phyloP scores from a whole-genome alignment of 2,113 vertebrate genomes.

The Rhea americana region DNA sequence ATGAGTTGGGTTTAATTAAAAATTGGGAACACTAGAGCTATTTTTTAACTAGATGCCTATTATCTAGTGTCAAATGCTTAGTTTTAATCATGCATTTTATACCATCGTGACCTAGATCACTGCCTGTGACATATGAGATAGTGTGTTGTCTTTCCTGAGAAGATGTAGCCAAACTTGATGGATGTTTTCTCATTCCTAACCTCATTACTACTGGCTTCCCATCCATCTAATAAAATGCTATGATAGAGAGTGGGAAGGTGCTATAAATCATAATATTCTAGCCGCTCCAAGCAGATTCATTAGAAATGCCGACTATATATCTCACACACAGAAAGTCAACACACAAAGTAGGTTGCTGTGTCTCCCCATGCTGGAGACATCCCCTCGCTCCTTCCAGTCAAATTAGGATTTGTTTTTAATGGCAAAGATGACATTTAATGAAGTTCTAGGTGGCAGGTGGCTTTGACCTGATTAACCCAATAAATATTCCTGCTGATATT shows the following conservation, averaged over 20 bases:
- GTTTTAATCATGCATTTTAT: constrained; percentile 87
- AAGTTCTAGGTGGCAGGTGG: constrained; percentile 3
- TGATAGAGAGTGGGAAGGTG: constrained; percentile 82
- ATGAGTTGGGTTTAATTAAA: constrained; percentile 84
- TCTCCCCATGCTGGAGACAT: constrained; percentile 40
- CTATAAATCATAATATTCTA: constrained; percentile 88
- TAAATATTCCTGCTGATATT: constrained; percentile 13
- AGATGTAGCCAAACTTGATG: constrained; percentile 84
- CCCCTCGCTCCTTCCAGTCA: neutral
- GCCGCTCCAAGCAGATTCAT: constrained; percentile 82
- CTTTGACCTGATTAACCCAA: constrained; percentile 51
- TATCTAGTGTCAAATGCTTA: constrained; percentile 82
- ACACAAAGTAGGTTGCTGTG: constrained; percentile 71
- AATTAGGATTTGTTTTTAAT: constrained; percentile 58
- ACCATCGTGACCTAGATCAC: constrained; percentile 83
- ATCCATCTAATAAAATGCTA: constrained; percentile 90
- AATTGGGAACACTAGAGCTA: constrained; percentile 74
- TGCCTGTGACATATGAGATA: constrained; percentile 81
- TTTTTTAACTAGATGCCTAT: constrained; percentile 83
- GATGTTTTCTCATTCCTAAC: constrained; percentile 88
- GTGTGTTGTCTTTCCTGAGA: constrained; percentile 82
- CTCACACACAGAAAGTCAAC: constrained; percentile 78
- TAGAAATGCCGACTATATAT: constrained; percentile 85
- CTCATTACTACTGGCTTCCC: constrained; percentile 88
- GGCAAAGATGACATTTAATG: constrained; percentile 59